phyloP scores from a whole-genome alignment of 1,140 invertebrate genomes.

The Solen grandis region DNA sequence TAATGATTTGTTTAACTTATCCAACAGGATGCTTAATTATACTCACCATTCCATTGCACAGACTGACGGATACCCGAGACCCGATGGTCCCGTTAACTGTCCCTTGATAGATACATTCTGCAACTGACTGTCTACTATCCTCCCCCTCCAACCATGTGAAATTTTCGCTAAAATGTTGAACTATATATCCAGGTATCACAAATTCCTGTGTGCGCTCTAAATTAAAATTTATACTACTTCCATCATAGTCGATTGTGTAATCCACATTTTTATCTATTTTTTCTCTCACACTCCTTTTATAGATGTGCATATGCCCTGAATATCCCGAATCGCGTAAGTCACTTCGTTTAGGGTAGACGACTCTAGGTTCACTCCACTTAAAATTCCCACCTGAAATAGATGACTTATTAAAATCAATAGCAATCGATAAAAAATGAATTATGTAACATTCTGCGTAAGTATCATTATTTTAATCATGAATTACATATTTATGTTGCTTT shows the following conservation, averaged over 20 bases:
- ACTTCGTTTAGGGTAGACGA: conserved; percentile 42
- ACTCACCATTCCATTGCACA: conserved; percentile 56
- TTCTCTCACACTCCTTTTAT: conserved; percentile 46
- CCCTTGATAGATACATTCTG: conserved; percentile 48
- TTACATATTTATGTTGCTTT: too few relatives aligned
- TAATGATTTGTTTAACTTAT: too few relatives aligned
- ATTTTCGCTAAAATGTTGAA: conserved; percentile 53
- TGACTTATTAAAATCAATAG: too few relatives aligned
- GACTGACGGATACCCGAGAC: conserved; percentile 34
- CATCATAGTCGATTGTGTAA: conserved; percentile 42
- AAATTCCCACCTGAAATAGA: conserved; percentile 19
- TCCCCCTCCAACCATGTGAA: conserved; percentile 40
- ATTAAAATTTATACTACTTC: conserved; percentile 39
- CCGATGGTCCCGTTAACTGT: conserved; percentile 2
- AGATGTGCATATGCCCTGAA: conserved; percentile 22
- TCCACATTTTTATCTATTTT: conserved; percentile 45
- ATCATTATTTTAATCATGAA: too few relatives aligned
- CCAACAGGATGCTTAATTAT: too few relatives aligned
- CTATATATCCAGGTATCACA: conserved; percentile 16
- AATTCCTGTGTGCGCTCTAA: conserved; percentile 35
- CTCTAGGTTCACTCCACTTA: conserved; percentile 28
- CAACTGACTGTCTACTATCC: not conserved
- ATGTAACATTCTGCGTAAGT: too few relatives aligned
- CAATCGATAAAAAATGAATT: too few relatives aligned
- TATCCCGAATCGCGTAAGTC: conserved; percentile 6